A percentile compares a stretch with the other conserved stretches of the same genome.
Conservation (phyloP, 2,113 vertebrate genomes). For the Clarias magur region DNA sequence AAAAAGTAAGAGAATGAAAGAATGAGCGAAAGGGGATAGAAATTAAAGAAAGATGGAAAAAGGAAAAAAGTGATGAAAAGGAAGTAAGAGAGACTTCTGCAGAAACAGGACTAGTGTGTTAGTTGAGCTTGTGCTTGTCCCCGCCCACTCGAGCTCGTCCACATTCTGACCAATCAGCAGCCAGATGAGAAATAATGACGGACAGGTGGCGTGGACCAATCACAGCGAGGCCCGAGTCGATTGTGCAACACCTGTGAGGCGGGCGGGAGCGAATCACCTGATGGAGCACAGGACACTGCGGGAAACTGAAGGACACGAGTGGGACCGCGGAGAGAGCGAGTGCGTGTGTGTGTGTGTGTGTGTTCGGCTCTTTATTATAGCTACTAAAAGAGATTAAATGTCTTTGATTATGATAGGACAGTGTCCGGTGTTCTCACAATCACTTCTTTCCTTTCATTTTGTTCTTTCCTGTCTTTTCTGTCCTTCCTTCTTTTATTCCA, state of each 20-base stretch:
- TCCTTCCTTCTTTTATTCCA: background rate
- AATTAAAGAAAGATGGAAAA: background rate
- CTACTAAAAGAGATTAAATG: background rate
- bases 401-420: background rate
- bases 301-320: conserved; percentile 58
- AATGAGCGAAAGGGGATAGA: background rate
- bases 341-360: conserved; percentile 17
- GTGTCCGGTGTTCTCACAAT: background rate
- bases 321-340: conserved; percentile 18
- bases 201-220: background rate
- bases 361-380: background rate
- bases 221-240: background rate
- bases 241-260: conserved; percentile 24
- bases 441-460: background rate
- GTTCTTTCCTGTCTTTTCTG: background rate
- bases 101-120: background rate
- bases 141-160: background rate
- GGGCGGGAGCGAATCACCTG: conserved; percentile 40
- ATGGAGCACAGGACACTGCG: conserved; percentile 56
- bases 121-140: background rate
- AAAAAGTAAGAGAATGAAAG: background rate
- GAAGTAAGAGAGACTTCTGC: background rate
- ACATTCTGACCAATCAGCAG: background rate
- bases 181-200: background rate
- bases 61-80: background rate